Conservation (phyloP, 2,888 invertebrate genomes). For the Clivina fossor region DNA sequence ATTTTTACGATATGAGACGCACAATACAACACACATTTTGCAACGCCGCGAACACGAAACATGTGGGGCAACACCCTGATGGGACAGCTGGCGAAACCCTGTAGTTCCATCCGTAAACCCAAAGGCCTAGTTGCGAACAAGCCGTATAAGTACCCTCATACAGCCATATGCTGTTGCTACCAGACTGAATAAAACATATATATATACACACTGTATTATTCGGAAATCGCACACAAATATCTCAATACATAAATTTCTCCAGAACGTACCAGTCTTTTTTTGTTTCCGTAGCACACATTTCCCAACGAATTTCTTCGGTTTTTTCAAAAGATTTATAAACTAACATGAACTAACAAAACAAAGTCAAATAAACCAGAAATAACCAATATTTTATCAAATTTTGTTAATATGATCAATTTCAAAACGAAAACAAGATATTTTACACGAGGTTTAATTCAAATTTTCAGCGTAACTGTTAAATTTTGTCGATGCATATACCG, state of each 20-base stretch:
- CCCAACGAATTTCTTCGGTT: background rate
- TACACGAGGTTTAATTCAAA: constrained; percentile 8
- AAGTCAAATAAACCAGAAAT: too few species aligned
- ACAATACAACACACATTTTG: constrained; percentile 12
- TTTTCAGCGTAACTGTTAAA: constrained; percentile 9
- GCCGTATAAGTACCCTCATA: constrained; percentile 5
- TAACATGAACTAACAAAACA: background rate
- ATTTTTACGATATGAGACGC: constrained; percentile 8
- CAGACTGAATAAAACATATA: too few species aligned
- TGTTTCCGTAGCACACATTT: too few species aligned
- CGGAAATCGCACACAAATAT: too few species aligned
- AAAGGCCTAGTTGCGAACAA: too few species aligned
- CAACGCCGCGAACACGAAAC: constrained; percentile 22
- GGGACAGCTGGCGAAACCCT: constrained; percentile 21
- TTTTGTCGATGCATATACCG: constrained; percentile 22
- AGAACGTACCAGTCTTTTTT: too few species aligned
- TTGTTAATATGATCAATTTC: background rate
- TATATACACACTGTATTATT: too few species aligned
- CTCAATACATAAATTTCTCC: too few species aligned
- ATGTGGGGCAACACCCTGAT: constrained; percentile 29
- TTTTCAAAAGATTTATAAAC: background rate
- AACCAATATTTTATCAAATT: background rate
- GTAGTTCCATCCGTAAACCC: background rate
- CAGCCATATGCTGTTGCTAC: constrained; percentile 18
- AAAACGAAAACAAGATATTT: background rate